Conservation (phyloP, 2,888 invertebrate genomes). For the Sialis lutaria region DNA sequence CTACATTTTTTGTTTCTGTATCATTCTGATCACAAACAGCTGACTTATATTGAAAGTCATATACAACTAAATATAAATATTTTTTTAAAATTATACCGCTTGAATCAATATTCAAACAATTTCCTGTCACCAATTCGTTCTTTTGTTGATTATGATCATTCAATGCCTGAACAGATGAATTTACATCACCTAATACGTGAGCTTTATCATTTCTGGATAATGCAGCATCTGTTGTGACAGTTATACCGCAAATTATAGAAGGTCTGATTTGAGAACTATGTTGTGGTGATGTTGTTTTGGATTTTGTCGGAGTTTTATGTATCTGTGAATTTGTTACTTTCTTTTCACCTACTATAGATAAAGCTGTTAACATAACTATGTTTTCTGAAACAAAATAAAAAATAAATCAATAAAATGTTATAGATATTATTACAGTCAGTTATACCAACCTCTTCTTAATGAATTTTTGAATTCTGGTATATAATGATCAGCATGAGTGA, state of each 20-base stretch:
- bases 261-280: slow-evolving; percentile 21
- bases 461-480: slow-evolving; percentile 24
- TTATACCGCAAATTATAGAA: slow-evolving; percentile 31
- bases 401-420: slow-evolving; percentile 7
- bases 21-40: slow-evolving; percentile 21
- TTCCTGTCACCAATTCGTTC: slow-evolving; percentile 21
- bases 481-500: slow-evolving; percentile 25
- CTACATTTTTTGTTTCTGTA: slow-evolving; percentile 28
- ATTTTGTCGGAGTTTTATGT: slow-evolving; percentile 12
- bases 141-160: slow-evolving; percentile 56
- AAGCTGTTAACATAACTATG: slow-evolving; percentile 22
- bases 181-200: slow-evolving; percentile 7
- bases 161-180: slow-evolving; percentile 45
- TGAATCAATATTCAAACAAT: slow-evolving; percentile 14
- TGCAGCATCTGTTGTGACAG: slow-evolving; percentile 13
- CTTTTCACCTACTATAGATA: slow-evolving; percentile 25
- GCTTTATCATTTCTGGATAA: slow-evolving; percentile 6
- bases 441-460: slow-evolving; percentile 20
- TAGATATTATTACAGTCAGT: slow-evolving; percentile 17
- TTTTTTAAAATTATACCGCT: slow-evolving; percentile 19
- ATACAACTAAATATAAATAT: slow-evolving; percentile 44
- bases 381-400: slow-evolving; percentile 14
- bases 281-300: slow-evolving; percentile 11
- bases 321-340: slow-evolving; percentile 11
- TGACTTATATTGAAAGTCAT: slow-evolving; percentile 47